Evolutionary conservation across 2,888 invertebrate genomes (phyloP), one percentile per base, ranked within the genome.

Genomic region (Meloe dianella): DNA sequence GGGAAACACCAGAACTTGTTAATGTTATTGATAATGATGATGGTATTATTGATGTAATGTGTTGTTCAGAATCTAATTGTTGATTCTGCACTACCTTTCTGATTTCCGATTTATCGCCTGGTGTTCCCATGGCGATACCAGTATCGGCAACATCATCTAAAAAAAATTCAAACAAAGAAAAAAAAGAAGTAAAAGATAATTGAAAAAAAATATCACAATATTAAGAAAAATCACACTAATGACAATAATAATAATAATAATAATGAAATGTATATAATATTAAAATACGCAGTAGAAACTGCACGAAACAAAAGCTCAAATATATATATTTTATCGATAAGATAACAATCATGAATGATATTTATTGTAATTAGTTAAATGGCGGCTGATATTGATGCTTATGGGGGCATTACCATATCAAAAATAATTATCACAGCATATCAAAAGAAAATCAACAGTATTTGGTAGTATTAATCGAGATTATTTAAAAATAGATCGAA

Each of bases 61-160:
- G 54, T 54, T 54, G 57, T 54, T 47, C 57, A 56, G 22, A 51
- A 32, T 68, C 67, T 63, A 58, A 61, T 64, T 57, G 71, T 63
- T 62, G 68, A 61, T 68, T 70, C 68, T 72, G 74, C 75, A 80
- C 82, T 82, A 83, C 79, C 81, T 80, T 78, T 77, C 78, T 73
- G 77, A 80, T 75, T 75, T 79, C 75, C 72, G 77, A 75, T 79
- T 82, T 81, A 82, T 84, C 84, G 83, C 83, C 84, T 81, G 84
- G 84, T 82, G 84, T 84, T 82, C 83, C 84, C 84, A 84, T 84
- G 83, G 83, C 83, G 83, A 83, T 82, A 82, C 78, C 83, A 84
- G 80, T 81, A 78, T 78, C 76, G 80, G 78, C 83, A 83, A 82
- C 84, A 84, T 84, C 83, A 84, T 84, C 84, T 84, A 74, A 17